Conservation (phyloP, 2,113 vertebrate genomes). For the Peromyscus polionotus region DNA sequence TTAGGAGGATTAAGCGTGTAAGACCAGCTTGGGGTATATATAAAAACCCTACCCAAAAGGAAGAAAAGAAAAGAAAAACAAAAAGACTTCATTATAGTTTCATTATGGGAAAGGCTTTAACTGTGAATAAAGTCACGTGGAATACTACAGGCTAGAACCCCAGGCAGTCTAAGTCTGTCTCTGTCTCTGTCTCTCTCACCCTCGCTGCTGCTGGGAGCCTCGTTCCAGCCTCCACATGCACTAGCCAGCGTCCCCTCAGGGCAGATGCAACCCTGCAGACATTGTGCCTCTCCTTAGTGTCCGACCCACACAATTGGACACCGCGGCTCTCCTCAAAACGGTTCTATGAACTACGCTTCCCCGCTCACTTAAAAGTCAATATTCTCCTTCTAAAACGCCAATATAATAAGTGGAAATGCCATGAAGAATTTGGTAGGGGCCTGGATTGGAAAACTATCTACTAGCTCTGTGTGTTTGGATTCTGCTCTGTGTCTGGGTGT, state of each 20-base stretch:
- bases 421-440: not conserved
- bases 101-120: not conserved
- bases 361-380: not conserved
- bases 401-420: not conserved
- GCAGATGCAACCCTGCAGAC: not conserved
- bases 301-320: accelerated
- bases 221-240: too few species aligned
- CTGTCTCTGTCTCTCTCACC: not conserved
- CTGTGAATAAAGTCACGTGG: not conserved
- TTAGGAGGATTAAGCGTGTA: not conserved
- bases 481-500: not conserved
- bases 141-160: not conserved
- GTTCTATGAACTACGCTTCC: not conserved
- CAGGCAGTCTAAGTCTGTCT: not conserved
- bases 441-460: not conserved
- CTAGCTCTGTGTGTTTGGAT: not conserved
- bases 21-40: not conserved
- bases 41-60: not conserved
- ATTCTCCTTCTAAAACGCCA: not conserved
- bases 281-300: not conserved
- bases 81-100: not conserved
- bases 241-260: accelerated
- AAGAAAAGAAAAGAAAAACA: not conserved
- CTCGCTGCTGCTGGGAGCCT: not conserved
- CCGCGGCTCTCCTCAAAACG: not conserved